Evolutionary conservation across 1,140 invertebrate species (phyloP).

Genomic region (Sesamia nonagrioides): DNA sequence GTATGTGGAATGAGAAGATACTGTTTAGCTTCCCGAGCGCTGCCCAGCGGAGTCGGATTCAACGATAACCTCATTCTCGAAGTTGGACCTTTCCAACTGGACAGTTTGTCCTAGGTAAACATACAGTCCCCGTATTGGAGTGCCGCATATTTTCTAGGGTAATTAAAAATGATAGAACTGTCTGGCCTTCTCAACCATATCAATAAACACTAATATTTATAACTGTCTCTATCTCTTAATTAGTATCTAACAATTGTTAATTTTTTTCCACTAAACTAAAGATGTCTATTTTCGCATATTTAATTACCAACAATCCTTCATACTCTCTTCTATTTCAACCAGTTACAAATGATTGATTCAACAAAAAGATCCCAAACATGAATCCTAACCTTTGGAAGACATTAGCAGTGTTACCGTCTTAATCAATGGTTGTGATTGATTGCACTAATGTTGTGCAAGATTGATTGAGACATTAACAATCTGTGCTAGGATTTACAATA

Average conservation of each 20-base stretch:
- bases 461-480: constrained; percentile 9
- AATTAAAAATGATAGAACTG: no score
- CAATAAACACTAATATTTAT: no score
- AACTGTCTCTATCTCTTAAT: no score
- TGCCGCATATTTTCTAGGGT: no score
- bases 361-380: constrained; percentile 3
- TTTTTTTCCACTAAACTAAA: background rate
- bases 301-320: constrained; percentile 3
- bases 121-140: no score
- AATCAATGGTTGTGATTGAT: constrained; percentile 34
- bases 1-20: no score
- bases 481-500: background rate
- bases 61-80: no score
- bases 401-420: constrained; percentile 29
- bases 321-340: background rate
- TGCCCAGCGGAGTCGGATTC: no score
- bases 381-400: constrained; percentile 16
- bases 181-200: no score
- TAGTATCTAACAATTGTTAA: background rate
- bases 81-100: no score
- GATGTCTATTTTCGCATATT: background rate
- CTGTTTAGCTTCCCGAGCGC: no score
- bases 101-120: no score
- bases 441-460: constrained; percentile 22
- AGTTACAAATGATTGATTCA: constrained; percentile 24